phyloP scores from a whole-genome alignment of 2,888 invertebrate species.

The Leptura quadrifasciata region DNA sequence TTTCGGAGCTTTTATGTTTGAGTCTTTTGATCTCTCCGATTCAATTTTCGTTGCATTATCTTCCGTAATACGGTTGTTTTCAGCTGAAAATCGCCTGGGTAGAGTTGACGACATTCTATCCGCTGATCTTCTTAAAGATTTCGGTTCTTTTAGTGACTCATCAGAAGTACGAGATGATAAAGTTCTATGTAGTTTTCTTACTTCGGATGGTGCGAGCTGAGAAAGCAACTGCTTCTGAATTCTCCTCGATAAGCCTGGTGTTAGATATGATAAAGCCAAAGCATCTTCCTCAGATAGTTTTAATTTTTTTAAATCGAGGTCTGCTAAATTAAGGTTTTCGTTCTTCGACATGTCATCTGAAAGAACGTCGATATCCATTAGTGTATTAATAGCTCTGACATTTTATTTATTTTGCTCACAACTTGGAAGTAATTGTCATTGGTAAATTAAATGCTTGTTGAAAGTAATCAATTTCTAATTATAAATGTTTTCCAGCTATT shows the following conservation, averaged over 20 bases:
- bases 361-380: constrained; percentile 52
- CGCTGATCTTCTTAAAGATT: constrained; percentile 55
- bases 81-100: constrained; percentile 72
- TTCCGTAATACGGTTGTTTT: constrained; percentile 52
- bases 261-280: constrained; percentile 81
- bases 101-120: constrained; percentile 68
- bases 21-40: constrained; percentile 46
- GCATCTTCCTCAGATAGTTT: constrained; percentile 83
- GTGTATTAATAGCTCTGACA: background rate
- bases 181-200: constrained; percentile 80
- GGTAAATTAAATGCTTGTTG: background rate
- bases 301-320: constrained; percentile 81
- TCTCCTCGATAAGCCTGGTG: constrained; percentile 82
- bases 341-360: constrained; percentile 68
- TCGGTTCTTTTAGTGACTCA: constrained; percentile 49
- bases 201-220: constrained; percentile 83
- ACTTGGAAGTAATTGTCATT: constrained; percentile 28
- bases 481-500: background rate
- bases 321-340: constrained; percentile 73
- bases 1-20: constrained; percentile 48
- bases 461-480: background rate
- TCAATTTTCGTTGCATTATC: constrained; percentile 38
- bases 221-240: constrained; percentile 83
- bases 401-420: background rate
- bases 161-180: constrained; percentile 74